Evolutionary conservation across 2,113 vertebrate species (phyloP), one percentile per base, ranked within the genome.

Genomic region (Varanus salvator): DNA sequence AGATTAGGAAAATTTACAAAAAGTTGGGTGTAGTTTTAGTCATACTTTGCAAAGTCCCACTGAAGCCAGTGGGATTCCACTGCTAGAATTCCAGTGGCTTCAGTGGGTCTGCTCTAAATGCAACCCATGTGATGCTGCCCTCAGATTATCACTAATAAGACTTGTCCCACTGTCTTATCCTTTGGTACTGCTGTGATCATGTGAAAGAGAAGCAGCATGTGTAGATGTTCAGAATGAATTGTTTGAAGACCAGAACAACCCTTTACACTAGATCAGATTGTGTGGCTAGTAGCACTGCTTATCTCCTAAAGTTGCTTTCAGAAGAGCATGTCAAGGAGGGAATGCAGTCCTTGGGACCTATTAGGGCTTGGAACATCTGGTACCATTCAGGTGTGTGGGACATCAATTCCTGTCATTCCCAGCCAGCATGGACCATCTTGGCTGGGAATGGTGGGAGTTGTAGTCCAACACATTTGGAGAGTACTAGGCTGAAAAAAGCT

Each of bases 171-270:
- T 31, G 17, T 78, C 57, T 50, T 31, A 19, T 77, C 38, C 25
- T 80, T 81, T 80, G 44, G n/a, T 31, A 25, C 48, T 69, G 54
- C 50, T 54, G 66, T 54, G n/a, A 80, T 87, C 86, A n/a, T 31
- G 27, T 68, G 75, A 50, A 52, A 21, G 21, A 68, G 15, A 71
- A 78, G 29, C 66, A 81, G 38, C 27, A 52, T 29, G 23, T 78
- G 38, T 15, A 72, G 29, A 57, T 88, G 60, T 84, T 66, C 57
- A n/a, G 17, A n/a, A 76, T n/a, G 19, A 66, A 48, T 48, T 74
- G 84, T 74, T 74, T 74, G 25, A 88, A 29, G 21, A 82, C 25
- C 87, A 72, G 68, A 57, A 57, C 69, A 48, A 78, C 44, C 86
- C 23, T 69, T 80, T 9, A 12, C 7, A 27, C 68, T 57, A 60